Evolutionary conservation across 2,113 vertebrate species (phyloP), one percentile per base, ranked within the genome.

Genomic region (Seriola rivoliana): DNA sequence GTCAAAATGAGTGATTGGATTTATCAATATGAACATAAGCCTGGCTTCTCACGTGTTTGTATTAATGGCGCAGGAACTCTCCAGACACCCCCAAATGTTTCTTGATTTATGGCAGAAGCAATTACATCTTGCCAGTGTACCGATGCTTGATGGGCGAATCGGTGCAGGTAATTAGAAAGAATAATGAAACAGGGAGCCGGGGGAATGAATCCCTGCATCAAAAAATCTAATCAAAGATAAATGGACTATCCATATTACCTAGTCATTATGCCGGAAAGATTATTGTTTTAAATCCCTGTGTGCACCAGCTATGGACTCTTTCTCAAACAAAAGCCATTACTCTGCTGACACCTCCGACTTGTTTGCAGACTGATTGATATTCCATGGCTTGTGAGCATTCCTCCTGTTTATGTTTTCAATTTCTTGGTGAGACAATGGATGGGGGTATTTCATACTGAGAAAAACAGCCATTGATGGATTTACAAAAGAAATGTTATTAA

Each of bases 141-240:
- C 67, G 48, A 75, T 73, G 74, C 89, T 91, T 92, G 91, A 94
- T 93, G 86, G 85, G 90, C 80, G 76, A 93, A 90, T 90, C 84
- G 67, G 86, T 83, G 86, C 88, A 94, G 92, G 93, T 95, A 95
- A 95, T 95, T 95, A 94, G 86, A 91, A 93, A 94, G 90, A 94
- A 94, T 93, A 93, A 95, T 94, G 92, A 92, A 95, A 95, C 78
- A 88, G 70, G 32, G 74, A 85, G 89, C 81, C 71, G 21, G 77
- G 89, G 92, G 90, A 92, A 93, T 88, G 81, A 92, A 93, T 95
- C 88, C 88, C 78, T 82, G 82, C 90, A 92, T 92, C 87, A 90
- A 92, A 92, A 91, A 93, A 92, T 90, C 87, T 85, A 94, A 94
- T 94, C 91, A 93, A 92, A 93, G 92, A 93, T 87, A 93, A 93